A percentile compares a stretch with the other conserved stretches of the same genome.
Conservation (phyloP, 2,797 vertebrate genomes). For the Malurus leucopterus region DNA sequence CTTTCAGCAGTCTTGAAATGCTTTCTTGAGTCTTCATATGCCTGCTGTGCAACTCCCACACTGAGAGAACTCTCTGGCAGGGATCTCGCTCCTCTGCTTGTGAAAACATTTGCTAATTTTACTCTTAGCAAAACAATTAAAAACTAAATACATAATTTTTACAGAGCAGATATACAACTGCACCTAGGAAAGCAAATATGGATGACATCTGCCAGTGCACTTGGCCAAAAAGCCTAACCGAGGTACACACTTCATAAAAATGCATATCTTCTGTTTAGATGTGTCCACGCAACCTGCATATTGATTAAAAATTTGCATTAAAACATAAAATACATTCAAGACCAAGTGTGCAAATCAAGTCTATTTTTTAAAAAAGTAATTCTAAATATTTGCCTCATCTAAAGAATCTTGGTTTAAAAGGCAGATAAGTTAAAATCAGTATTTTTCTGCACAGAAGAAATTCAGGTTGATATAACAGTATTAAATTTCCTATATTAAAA, state of each 20-base stretch:
- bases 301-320: neutral
- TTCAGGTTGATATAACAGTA: neutral
- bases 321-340: neutral
- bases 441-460: neutral
- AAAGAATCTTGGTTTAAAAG: neutral
- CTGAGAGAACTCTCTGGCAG: neutral
- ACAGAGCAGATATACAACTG: neutral
- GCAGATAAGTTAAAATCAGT: neutral
- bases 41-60: neutral
- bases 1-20: neutral
- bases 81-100: neutral
- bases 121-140: neutral
- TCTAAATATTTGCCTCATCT: neutral
- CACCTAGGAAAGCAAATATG: neutral
- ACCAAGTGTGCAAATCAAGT: neutral
- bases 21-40: neutral
- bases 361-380: neutral
- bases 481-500: neutral
- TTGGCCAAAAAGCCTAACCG: neutral
- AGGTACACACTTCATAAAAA: neutral
- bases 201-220: neutral
- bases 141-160: neutral
- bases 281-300: neutral
- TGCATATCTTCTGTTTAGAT: neutral
- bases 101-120: neutral